Percentiles rank a stretch among this genome's conserved stretches.
These are phyloP conservation scores for Priapulus caudatus DNA, from an alignment of 2,888 invertebrate genomes.

Conservation along the genomic window DNA sequence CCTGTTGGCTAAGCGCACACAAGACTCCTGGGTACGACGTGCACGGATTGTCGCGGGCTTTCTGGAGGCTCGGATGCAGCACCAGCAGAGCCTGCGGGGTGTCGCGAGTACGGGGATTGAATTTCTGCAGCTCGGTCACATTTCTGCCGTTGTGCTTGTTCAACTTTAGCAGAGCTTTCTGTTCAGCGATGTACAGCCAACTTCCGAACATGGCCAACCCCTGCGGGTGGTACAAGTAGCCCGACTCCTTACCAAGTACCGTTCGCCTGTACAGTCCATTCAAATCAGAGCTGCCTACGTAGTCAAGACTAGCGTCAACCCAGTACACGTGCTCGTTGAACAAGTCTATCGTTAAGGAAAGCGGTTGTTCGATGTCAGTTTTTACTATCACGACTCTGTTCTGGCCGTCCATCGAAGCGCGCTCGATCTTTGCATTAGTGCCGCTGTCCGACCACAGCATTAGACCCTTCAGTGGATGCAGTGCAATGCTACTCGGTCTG, in stretches of 20 bases:
- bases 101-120: too few relatives aligned
- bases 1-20: too few relatives aligned
- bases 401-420: neutral
- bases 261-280: too few relatives aligned
- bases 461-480: neutral
- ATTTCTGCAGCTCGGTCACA: neutral
- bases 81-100: too few relatives aligned
- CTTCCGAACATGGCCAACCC: neutral
- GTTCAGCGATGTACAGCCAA: neutral
- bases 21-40: too few relatives aligned
- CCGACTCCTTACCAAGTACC: too few relatives aligned
- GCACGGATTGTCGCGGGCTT: too few relatives aligned
- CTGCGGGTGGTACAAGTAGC: too few relatives aligned
- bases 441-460: neutral
- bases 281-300: neutral
- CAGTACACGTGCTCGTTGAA: neutral
- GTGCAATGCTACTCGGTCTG: neutral
- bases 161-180: neutral
- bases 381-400: neutral
- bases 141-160: neutral
- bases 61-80: too few relatives aligned
- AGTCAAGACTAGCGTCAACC: neutral
- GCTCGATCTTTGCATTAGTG: neutral
- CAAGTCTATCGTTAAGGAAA: neutral
- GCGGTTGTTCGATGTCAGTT: neutral